Conservation (phyloP, 2,113 vertebrate genomes). For the Crotalus horridus region DNA sequence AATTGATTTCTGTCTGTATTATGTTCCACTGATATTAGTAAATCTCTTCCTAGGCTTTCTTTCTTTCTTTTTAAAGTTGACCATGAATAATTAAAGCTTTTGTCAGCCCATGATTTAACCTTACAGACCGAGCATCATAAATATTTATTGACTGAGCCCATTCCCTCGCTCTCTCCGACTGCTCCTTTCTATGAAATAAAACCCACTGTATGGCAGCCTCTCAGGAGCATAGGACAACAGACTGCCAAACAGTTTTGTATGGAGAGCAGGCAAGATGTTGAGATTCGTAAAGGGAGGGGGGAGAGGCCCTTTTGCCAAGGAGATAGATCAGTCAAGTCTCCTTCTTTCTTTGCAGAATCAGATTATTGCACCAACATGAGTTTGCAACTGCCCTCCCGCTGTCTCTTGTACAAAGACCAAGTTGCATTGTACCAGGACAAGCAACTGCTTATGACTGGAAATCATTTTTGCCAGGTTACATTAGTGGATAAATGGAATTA, state of each 20-base stretch:
- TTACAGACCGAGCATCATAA: conserved; percentile 38
- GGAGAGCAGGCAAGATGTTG: conserved; percentile 53
- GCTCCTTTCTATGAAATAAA: conserved; percentile 25
- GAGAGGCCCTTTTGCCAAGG: conserved; percentile 62
- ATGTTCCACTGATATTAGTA: conserved; percentile 19
- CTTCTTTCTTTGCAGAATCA: conserved; percentile 2
- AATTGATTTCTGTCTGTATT: conserved; percentile 18
- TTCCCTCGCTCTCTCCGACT: conserved; percentile 24
- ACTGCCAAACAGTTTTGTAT: conserved; percentile 52
- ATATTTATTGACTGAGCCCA: conserved; percentile 55
- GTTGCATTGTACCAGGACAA: conserved; percentile 24
- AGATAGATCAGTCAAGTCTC: conserved; percentile 50
- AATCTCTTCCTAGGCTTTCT: not conserved
- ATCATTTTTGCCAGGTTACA: conserved; percentile 14
- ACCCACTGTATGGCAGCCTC: conserved; percentile 56
- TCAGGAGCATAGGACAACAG: conserved; percentile 49
- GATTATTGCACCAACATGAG: not conserved
- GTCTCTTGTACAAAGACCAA: conserved; percentile 2
- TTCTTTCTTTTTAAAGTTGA: not conserved
- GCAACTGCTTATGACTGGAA: conserved; percentile 16
- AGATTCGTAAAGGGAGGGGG: conserved; percentile 63
- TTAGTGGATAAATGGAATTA: conserved; percentile 45
- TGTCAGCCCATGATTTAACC: conserved; percentile 31
- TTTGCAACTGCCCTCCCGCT: not conserved
- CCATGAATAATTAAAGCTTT: conserved; percentile 35